phyloP scores from a whole-genome alignment of 2,797 vertebrate species.

The Anguilla obscura region DNA sequence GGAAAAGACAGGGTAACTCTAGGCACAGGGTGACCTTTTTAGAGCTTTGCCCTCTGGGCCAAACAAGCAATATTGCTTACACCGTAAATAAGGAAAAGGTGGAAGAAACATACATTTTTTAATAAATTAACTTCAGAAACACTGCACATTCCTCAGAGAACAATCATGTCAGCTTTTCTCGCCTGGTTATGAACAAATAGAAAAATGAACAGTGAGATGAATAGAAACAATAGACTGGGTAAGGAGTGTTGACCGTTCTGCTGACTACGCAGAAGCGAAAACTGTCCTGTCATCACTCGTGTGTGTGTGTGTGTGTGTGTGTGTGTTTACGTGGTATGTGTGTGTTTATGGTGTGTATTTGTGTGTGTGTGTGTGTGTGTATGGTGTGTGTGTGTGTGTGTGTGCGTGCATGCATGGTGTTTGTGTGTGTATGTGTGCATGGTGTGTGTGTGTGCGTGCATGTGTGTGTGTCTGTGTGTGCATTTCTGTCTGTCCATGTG shows the following conservation, averaged over 20 bases:
- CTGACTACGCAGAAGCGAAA: background rate
- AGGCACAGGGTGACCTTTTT: background rate
- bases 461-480: constrained; percentile 17
- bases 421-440: constrained; percentile 17
- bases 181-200: background rate
- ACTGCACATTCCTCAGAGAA: background rate
- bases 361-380: background rate
- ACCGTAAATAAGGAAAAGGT: background rate
- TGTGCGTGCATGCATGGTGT: background rate
- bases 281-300: background rate
- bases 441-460: constrained; percentile 30
- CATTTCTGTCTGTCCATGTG: background rate
- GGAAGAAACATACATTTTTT: background rate
- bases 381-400: constrained; percentile 28
- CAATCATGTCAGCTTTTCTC: constrained; percentile 11
- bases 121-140: background rate
- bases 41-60: background rate
- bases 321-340: background rate
- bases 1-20: background rate
- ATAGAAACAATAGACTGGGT: background rate
- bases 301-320: background rate
- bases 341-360: background rate
- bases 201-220: background rate
- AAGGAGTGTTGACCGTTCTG: constrained; percentile 1
- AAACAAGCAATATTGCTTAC: background rate